Conservation (phyloP, 2,888 invertebrate species). For the Pammene fasciana region DNA sequence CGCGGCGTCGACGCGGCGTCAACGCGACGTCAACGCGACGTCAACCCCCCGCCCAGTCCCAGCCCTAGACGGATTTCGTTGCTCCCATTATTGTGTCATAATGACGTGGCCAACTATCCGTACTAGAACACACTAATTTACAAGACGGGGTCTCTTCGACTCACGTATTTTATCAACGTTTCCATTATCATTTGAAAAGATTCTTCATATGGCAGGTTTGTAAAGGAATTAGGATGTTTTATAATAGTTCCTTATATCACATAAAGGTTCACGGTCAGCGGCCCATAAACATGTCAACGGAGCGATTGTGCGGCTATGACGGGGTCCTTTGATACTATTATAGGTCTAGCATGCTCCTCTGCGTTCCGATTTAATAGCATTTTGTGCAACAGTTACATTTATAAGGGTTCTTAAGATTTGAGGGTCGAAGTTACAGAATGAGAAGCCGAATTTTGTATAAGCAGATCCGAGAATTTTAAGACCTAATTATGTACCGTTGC, state of each 20-base stretch:
- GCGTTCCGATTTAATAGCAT: no score
- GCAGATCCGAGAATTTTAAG: no score
- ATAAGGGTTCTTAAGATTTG: no score
- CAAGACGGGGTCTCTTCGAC: neutral
- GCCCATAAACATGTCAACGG: conserved; percentile 68
- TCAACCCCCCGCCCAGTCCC: no score
- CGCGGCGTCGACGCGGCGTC: no score
- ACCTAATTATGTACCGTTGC: no score
- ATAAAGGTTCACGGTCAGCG: conserved; percentile 35
- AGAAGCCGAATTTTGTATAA: no score
- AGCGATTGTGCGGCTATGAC: conserved; percentile 48
- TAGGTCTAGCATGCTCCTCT: conserved; percentile 24
- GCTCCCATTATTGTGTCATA: no score
- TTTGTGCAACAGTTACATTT: neutral
- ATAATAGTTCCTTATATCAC: neutral
- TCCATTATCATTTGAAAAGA: neutral
- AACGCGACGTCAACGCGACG: no score
- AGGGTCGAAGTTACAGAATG: no score
- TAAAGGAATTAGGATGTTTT: conserved; percentile 4
- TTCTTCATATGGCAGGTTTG: neutral
- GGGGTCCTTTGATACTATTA: conserved; percentile 34
- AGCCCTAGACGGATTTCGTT: no score
- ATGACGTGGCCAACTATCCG: no score
- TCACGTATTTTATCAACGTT: conserved; percentile 11
- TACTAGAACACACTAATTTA: conserved; percentile 2